Conservation (phyloP, 2,888 invertebrate species). For the Drosophila gaucha region DNA sequence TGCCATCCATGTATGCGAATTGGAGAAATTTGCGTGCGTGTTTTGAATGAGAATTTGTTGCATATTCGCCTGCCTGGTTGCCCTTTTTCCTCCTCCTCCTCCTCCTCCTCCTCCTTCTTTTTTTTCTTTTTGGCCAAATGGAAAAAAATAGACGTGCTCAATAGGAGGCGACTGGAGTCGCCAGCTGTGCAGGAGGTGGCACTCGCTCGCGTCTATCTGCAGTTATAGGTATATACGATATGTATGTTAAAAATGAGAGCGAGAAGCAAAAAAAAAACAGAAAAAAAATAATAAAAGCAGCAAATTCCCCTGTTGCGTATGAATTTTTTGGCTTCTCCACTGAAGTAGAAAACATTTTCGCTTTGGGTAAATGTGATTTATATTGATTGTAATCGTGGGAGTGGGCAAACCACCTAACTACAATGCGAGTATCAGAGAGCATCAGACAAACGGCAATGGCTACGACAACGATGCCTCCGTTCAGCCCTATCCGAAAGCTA, state of each 20-base stretch:
- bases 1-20: conserved; percentile 69
- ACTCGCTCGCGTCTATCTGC: conserved; percentile 33
- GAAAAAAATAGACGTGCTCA: conserved; percentile 76
- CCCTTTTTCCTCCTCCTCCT: conserved; percentile 39
- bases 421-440: conserved; percentile 53
- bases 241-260: conserved; percentile 12
- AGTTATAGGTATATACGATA: conserved; percentile 30
- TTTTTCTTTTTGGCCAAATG: conserved; percentile 59
- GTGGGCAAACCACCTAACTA: conserved; percentile 62
- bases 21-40: conserved; percentile 81
- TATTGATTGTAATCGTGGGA: conserved; percentile 81
- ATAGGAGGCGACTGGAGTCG: conserved; percentile 35
- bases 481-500: conserved; percentile 35
- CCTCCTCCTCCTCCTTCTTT: background rate
- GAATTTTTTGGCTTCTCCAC: conserved; percentile 76
- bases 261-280: background rate
- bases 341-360: conserved; percentile 80
- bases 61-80: conserved; percentile 72
- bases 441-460: conserved; percentile 59
- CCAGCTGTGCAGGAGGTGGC: conserved; percentile 31
- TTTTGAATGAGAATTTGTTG: conserved; percentile 81
- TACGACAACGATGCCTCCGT: conserved; percentile 26
- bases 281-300: conserved; percentile 8
- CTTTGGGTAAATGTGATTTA: conserved; percentile 83
- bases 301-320: conserved; percentile 81